Evolutionary conservation across 1,140 invertebrate species (phyloP), one percentile per base, ranked within the genome.

Genomic region (Apis florea): DNA sequence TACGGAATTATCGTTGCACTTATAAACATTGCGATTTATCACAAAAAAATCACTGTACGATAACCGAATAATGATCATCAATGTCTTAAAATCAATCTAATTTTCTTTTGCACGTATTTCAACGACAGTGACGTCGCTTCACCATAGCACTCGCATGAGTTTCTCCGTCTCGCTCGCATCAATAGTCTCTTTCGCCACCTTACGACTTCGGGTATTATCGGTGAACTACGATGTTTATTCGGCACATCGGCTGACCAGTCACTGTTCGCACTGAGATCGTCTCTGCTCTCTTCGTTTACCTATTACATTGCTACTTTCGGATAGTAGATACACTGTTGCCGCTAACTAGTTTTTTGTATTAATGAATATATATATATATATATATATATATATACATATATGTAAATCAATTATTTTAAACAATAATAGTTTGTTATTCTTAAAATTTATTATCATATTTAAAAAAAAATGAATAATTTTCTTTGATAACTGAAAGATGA

Each of bases 211-310:
- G 90, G 88, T 91, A 91, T 91, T 90, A 92, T 92, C 91, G 90
- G 90, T 92, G 89, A 91, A 89, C 89, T 90, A 92, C 90, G 90
- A 91, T 91, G 90, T 90, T 91, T 91, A 91, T 91, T 92, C 90
- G 90, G 89, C 87, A 86, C 87, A 86, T 90, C 89, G 86, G 80
- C 85, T 79, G 85, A 88, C 85, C 88, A 91, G 89, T 90, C 89
- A 90, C 86, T 84, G 83, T 84, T 89, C 85, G 76, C 82, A 86
- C 82, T 76, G 85, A 85, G 84, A 90, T 90, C 85, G 87, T 89
- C 82, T 84, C 85, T 83, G 82, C 80, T 86, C 82, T 83, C 71
- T 58, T 85, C 84, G 75, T 86, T 86, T 86, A 77, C 75, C 77
- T 82, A 85, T 73, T 82, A 69, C 69, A 64, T 69, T 19, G 79